Conservation (phyloP, 1,140 invertebrate genomes). For the Pinna nobilis region DNA sequence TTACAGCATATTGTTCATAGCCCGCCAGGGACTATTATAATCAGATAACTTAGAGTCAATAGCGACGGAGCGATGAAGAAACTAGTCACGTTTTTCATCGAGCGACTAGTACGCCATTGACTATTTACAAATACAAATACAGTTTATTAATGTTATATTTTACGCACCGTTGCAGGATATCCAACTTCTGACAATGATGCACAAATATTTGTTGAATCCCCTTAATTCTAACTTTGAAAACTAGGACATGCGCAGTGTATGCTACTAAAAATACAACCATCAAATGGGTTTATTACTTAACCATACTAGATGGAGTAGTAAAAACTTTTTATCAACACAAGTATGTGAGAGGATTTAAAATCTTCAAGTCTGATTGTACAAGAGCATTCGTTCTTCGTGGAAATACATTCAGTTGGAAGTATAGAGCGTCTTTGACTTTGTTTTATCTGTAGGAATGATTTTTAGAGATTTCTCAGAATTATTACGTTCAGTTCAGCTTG, state of each 20-base stretch:
- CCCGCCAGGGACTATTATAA: background rate
- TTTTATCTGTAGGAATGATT: slow-evolving; percentile 44
- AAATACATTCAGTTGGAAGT: slow-evolving; percentile 25
- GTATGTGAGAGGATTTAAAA: slow-evolving; percentile 5
- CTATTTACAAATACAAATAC: no score
- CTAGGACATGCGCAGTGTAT: slow-evolving; percentile 20
- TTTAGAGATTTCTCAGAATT: slow-evolving; percentile 30
- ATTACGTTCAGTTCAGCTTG: slow-evolving; percentile 7
- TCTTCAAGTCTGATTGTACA: slow-evolving; percentile 3
- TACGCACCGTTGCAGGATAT: no score
- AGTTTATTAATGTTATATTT: no score
- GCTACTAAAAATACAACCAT: slow-evolving; percentile 7
- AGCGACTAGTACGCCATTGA: no score
- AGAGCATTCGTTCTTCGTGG: background rate
- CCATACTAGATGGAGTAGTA: slow-evolving; percentile 5
- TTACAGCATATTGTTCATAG: background rate
- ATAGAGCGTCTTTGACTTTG: slow-evolving; percentile 7
- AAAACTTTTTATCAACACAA: background rate
- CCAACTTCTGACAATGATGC: no score
- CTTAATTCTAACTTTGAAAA: slow-evolving; percentile 8
- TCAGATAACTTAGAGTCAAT: background rate
- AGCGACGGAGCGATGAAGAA: background rate
- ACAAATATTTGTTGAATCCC: no score
- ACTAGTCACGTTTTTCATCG: background rate
- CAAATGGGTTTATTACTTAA: slow-evolving; percentile 2